Base-by-base conservation (phyloP, 2,797 vertebrate species). In the Silurus lanzhouensis region DNA sequence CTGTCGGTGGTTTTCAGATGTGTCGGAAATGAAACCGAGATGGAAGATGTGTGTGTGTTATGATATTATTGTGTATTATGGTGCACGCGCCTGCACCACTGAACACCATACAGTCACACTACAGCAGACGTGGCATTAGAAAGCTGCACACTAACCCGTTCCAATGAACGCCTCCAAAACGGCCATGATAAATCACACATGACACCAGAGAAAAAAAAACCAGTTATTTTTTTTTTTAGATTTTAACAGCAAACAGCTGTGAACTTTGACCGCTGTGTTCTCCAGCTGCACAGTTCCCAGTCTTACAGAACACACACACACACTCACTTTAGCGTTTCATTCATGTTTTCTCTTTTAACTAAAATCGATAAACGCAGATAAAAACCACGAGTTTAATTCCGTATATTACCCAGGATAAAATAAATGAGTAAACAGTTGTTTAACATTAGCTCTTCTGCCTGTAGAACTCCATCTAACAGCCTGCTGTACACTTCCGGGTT, bases 81-180 rank as follows among this genome's bases (percentile, higher is more conserved):
- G 75, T 38, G 19, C 75, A n/a, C 76, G 31, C 6, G 76, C 13
- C 10, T 17, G 31, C 25, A 61, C 57, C 25, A 61, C 57, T 46
- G 31, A n/a, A 64, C 60, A 17, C 31, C 13, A 25, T 6, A 25
- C 20, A 25, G 13, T 48, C 61, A 25, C 61, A 13, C 6, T 66
- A 4, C 25, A 48, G 78, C 25, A 52, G 46, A 80, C 78, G 61
- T 80, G 78, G 78, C 78, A 64, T 60, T 58, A 7, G 55, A 77
- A 4, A 19, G 52, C 74, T 19, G 15, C 52, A 76, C 57, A 78
- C 57, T 19, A 66, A 66, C 78, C 61, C 38, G 22, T 38, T 48
- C 44, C 15, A 48, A 38, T 60, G 6, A 38, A 31, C 75, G 75
- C 14, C 55, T 77, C 75, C 74, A 19, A 19, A 63, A 13, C 57